These are phyloP conservation scores for Masticophis lateralis DNA, from an alignment of 2,797 vertebrate species.

Conservation along the genomic window DNA sequence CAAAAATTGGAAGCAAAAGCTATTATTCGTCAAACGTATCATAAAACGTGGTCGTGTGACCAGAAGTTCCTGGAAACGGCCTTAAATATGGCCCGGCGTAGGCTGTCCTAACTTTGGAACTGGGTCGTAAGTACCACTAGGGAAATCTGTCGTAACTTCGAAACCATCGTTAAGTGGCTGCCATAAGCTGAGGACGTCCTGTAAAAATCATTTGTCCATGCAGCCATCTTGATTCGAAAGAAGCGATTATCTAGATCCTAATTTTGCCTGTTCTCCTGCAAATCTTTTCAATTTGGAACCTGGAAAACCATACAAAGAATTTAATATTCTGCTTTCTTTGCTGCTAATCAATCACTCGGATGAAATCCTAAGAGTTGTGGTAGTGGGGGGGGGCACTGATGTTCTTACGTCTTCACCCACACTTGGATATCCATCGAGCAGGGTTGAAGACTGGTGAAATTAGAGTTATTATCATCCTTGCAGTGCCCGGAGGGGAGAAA, in stretches of 20 bases:
- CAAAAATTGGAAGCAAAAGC: too few relatives aligned
- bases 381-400: rapidly evolving
- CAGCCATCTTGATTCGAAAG: background rate
- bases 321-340: background rate
- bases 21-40: too few relatives aligned
- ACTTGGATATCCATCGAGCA: background rate
- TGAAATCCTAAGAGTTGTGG: background rate
- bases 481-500: background rate
- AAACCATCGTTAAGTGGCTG: background rate
- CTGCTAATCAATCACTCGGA: background rate
- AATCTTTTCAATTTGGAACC: background rate
- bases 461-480: background rate
- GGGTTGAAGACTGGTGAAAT: background rate
- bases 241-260: background rate
- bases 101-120: background rate
- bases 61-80: background rate
- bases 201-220: background rate
- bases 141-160: background rate
- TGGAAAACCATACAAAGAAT: background rate
- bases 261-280: background rate
- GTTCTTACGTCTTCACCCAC: background rate
- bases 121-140: background rate
- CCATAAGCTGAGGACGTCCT: background rate
- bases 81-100: background rate
- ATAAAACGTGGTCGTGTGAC: background rate